A percentile compares a stretch with the other conserved stretches of the same genome.
phyloP scores from a whole-genome alignment of 2,888 invertebrate genomes.

The Andrena hattorfiana region DNA sequence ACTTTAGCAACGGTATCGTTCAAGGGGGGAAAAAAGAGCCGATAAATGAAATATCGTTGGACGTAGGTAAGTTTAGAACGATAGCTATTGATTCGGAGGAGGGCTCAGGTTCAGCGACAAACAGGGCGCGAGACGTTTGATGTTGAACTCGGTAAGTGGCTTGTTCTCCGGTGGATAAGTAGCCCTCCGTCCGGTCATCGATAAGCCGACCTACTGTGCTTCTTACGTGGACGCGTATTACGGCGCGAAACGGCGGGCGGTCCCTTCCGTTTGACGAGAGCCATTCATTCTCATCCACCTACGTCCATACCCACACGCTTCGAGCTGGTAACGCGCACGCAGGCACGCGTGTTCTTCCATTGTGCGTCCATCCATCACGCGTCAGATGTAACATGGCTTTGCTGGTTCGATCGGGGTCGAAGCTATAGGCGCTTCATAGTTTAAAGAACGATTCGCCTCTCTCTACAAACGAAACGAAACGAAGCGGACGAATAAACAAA shows the following conservation, averaged over 20 bases:
- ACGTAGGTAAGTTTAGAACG: too few species aligned
- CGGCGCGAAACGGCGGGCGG: slow-evolving; percentile 83
- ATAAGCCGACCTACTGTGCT: slow-evolving; percentile 79
- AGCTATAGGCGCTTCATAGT: slow-evolving; percentile 41
- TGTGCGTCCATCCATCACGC: slow-evolving; percentile 82
- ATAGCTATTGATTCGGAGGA: slow-evolving; percentile 5
- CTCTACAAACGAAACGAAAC: not conserved
- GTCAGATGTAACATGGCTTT: slow-evolving; percentile 77
- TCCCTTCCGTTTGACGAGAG: slow-evolving; percentile 85
- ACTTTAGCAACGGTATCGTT: too few species aligned
- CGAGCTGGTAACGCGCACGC: slow-evolving; percentile 66
- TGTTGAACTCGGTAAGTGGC: slow-evolving; percentile 73
- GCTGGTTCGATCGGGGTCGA: slow-evolving; percentile 58
- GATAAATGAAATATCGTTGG: too few species aligned
- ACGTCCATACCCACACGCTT: slow-evolving; percentile 79
- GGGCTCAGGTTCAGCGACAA: slow-evolving; percentile 43
- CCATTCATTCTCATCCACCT: slow-evolving; percentile 85
- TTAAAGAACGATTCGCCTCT: not conserved
- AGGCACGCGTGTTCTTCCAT: slow-evolving; percentile 77
- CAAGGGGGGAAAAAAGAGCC: too few species aligned
- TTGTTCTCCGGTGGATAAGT: slow-evolving; percentile 80
- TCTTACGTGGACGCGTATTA: slow-evolving; percentile 80
- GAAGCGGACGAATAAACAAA: not conserved
- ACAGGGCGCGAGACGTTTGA: slow-evolving; percentile 34
- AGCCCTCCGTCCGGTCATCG: slow-evolving; percentile 80